Evolutionary conservation across 2,113 vertebrate species (phyloP), one percentile per base, ranked within the genome.

Genomic region (Takifugu bimaculatus): DNA sequence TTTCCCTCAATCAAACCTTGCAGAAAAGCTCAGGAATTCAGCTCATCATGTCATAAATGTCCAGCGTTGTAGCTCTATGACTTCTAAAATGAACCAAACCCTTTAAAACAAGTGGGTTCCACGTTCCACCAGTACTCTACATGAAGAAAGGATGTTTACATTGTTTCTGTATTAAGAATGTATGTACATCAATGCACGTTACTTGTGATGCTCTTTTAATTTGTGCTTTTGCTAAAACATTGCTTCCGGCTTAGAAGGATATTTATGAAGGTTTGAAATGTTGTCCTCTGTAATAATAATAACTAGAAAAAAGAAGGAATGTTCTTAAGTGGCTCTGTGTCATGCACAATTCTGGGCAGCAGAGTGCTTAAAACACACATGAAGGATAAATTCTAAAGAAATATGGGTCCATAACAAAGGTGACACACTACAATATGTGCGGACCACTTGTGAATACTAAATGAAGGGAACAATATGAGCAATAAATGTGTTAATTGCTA

Each of bases 231-330:
- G 50, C 25, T 62, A 39, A 67, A 43, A 44, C 26, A 7, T 60
- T 72, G 62, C 78, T 75, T 82, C 57, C 68, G 67, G 82, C 65
- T 71, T 59, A 55, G 59, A 78, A 70, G 80, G 78, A 69, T 80
- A 26, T 65, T 72, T 60, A 71, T 81, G 67, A 83, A 69, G 70
- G 63, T 83, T 62, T 83, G 12, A 45, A 45, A 45, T 13, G 14
- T 12, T 32, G 29, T 32, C 29, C 5, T 39, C 7, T 39, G 35
- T 39, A 47, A 47, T n/a, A 12, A 47, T 13, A 57, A 57, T 4
- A 50, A 44, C 48, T 27, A 70, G 68, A 65, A 32, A 72, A 60
- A 67, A 65, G 26, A 52, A 57, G 28, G 26, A 48, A 56, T 12
- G 26, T 54, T 78, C 63, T 20, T 65, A 35, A 69, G 65, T 48